Evolutionary conservation across 2,888 invertebrate species (phyloP), one percentile per base, ranked within the genome.

Genomic region (Thalpophila matura): DNA sequence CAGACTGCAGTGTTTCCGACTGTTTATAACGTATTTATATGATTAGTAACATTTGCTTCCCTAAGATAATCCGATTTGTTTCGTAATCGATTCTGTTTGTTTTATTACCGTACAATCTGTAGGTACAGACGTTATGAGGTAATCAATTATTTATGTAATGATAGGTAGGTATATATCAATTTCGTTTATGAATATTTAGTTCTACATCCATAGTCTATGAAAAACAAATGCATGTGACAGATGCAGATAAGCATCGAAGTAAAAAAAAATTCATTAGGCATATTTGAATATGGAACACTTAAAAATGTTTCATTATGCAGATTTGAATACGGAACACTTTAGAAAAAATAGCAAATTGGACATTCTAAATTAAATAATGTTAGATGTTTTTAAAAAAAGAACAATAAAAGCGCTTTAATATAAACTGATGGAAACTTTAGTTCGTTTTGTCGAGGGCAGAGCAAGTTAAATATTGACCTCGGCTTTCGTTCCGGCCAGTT

Each of bases 21-120:
- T 59, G 70, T 66, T 71, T 74, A 64, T 61, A 56, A 58, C 29
- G 43, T 40, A 61, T 77, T 74, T 62, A 70, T 63, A 63, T 56
- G 54, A 67, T 71, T 75, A 78, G 49, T 22, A 53, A 51, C 50
- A 59, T 78, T 62, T 53, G 61, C 37, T 61, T 57, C 20, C 47
- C 63, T 42, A 53, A 49, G 35, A 43, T 65, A 61, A 72, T 64
- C 57, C 27, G 47, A 47, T 74, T 73, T 74, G 47, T 43, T 65
- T 58, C 27, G 22, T 59, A 38, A 40, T 50, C 40, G 53, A 45
- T 57, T 46, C 16, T 54, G 53, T 64, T 51, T 77, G 46, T 74
- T 55, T 73, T 69, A 61, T 69, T 45, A 16, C 7, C n/a, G n/a
- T n/a, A n/a, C n/a, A n/a, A n/a, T n/a, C n/a, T 20, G 38, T 46